Base-by-base conservation (phyloP, 2,113 vertebrate genomes). In the Ceyx melanurus region DNA sequence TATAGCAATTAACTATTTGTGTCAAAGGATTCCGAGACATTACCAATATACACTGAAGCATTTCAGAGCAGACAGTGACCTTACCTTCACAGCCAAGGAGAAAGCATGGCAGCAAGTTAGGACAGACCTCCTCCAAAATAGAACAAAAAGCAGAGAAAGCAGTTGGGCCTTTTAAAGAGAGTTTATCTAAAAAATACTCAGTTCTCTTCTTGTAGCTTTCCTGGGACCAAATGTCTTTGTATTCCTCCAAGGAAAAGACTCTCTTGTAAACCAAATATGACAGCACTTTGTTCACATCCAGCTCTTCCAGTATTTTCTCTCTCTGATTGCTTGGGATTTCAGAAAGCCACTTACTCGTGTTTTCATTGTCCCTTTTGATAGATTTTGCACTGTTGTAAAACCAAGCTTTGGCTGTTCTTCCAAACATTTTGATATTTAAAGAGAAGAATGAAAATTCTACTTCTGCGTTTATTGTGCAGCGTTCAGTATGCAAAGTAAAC, bases 71-170 rank as follows among this genome's bases (percentile, higher is more conserved):
- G 94, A 80, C 57, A 33, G 13, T 88, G 53, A 79, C 86, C 98
- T 96, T 98, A 99, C 99, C 99, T 98, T 99, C 98, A 95, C 94
- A 97, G 76, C 98, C 98, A 95, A 98, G 96, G 82, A 98, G 98
- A 94, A 99, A 98, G 90, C 98, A 98, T 95, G 98, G 97, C 43
- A 99, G 98, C 97, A 99, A 97, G 95, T 98, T 98, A 90, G 99
- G 99, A 91, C 97, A 98, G 93, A 98, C 97, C 88, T 99, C 98
- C 86, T 99, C 98, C 97, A 99, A 96, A 80, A 98, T 92, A 22
- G 97, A 98, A 95, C 98, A 99, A 97, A 99, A 99, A 31, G 97
- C 97, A 73, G 96, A 98, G 96, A 99, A 98, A 37, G 98, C 98
- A 54, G 82, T 62, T 11, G 98, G 98, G 57, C 98, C 98, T 97